These are phyloP conservation scores for Orchestia grillus DNA, from an alignment of 1,140 invertebrate genomes.

Conservation along the genomic window DNA sequence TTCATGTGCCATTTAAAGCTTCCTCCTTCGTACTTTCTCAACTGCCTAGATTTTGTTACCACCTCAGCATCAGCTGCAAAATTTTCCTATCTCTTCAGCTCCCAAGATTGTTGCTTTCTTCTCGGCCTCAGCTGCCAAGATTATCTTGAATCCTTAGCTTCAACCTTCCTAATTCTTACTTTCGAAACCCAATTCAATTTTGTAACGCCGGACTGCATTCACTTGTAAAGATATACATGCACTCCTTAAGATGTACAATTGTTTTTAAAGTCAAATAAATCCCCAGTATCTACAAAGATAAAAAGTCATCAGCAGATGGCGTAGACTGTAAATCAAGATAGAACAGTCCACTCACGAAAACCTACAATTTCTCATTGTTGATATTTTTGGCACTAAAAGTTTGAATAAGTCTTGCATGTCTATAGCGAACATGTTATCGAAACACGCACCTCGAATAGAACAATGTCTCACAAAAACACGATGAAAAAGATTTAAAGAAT, in stretches of 20 bases:
- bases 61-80: no score
- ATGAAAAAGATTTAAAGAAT: neutral
- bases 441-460: neutral
- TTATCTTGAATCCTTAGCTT: neutral
- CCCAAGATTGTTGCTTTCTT: neutral
- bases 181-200: neutral
- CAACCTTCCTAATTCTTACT: neutral
- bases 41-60: no score
- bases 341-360: neutral
- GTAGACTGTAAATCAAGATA: neutral
- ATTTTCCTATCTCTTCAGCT: no score
- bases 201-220: neutral
- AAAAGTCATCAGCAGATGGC: neutral
- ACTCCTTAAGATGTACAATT: neutral
- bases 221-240: neutral
- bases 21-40: no score
- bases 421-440: neutral
- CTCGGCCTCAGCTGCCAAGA: neutral
- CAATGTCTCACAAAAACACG: neutral
- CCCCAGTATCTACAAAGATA: neutral
- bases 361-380: neutral
- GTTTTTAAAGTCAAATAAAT: neutral
- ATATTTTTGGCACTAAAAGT: neutral
- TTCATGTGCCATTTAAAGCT: no score
- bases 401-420: neutral